Base-by-base conservation (phyloP, 2,113 vertebrate genomes). In the Apteryx mantelli region DNA sequence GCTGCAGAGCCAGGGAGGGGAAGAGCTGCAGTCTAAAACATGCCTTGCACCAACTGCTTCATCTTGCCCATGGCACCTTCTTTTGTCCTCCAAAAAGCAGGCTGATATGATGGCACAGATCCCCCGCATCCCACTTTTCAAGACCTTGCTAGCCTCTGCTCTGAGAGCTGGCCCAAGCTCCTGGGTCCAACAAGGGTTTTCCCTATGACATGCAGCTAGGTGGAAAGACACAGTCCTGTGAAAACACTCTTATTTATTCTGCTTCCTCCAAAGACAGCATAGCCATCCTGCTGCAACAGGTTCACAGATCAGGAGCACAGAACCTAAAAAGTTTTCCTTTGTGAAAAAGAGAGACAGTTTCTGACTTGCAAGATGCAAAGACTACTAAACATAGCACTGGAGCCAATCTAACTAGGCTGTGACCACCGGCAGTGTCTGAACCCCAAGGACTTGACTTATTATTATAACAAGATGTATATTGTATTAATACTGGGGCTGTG, bases 311-410 rank as follows among this genome's bases (percentile, higher is more conserved):
- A 70, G 30, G 30, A 86, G 34, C 1, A 4, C 2, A 30, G 56
- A 55, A 74, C 22, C 24, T 7, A 7, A 12, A 14, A 80, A 65
- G 28, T 74, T 95, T 75, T 74, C 20, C 69, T 68, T 32, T 56
- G 42, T 79, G 79, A 94, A 83, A 82, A 79, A 77, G 30, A 94
- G 76, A 38, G 21, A 68, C 19, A 34, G 36, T 65, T 91, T 65
- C 82, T 71, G 68, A 42, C 50, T 11, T 56, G 50, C 25, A 42
- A 38, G 30, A 64, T 79, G 55, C 60, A 71, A n/a, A 30, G n/a
- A 42, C 63, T 74, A 40, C 60, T 89, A 82, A 89, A 64, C 61
- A 64, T 64, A 64, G 66, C 18, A 36, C 71, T 36, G 38, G 34
- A 50, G 30, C 16, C 44, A 16, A 55, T 79, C 40, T 78, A 73